phyloP scores from a whole-genome alignment of 2,888 invertebrate genomes.

The Merodon equestris region DNA sequence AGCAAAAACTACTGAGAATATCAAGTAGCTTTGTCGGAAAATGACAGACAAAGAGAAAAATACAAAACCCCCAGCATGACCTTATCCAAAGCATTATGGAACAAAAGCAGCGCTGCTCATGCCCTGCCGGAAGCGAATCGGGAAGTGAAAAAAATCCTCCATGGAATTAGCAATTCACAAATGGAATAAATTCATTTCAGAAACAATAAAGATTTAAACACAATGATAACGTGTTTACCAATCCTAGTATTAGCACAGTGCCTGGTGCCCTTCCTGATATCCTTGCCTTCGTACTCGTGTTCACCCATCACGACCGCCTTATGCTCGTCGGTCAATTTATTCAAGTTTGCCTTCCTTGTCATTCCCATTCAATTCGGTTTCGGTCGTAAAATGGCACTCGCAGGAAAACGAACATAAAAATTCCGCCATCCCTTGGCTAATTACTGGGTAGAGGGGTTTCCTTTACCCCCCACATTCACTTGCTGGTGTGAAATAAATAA shows the following conservation, averaged over 20 bases:
- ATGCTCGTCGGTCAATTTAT: slow-evolving; percentile 4
- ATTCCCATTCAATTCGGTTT: not conserved
- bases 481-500: slow-evolving; percentile 29
- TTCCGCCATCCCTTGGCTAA: slow-evolving; percentile 32
- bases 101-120: too few relatives aligned
- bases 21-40: too few relatives aligned
- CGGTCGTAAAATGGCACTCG: slow-evolving; percentile 34
- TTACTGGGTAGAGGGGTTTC: slow-evolving; percentile 27
- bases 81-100: too few relatives aligned
- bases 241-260: slow-evolving; percentile 1
- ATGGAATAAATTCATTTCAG: not conserved
- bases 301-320: slow-evolving; percentile 7
- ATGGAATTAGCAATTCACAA: not conserved
- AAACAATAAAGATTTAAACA: slow-evolving; percentile 28
- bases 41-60: too few relatives aligned
- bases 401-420: slow-evolving; percentile 17
- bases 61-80: too few relatives aligned
- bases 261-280: too few relatives aligned
- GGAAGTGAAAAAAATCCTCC: too few relatives aligned
- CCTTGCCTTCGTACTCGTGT: too few relatives aligned
- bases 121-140: too few relatives aligned
- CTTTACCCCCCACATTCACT: slow-evolving; percentile 16
- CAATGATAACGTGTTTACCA: slow-evolving; percentile 35
- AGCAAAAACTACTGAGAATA: too few relatives aligned
- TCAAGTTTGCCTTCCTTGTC: slow-evolving; percentile 5